phyloP scores from a whole-genome alignment of 2,797 vertebrate species.

The Neostethus bicornis region DNA sequence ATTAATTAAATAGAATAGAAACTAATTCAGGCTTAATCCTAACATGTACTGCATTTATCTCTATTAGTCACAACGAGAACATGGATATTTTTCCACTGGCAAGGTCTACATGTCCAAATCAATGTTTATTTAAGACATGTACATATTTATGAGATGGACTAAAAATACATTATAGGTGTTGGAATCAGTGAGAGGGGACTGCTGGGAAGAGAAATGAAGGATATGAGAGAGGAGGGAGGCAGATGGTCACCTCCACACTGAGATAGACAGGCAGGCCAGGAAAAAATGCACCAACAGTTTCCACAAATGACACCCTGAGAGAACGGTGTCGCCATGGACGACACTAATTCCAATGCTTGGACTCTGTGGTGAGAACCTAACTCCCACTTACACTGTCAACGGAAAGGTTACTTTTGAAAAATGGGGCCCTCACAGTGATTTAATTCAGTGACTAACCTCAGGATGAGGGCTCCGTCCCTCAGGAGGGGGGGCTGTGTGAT shows the following conservation, averaged over 20 bases:
- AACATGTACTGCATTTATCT: constrained; percentile 67
- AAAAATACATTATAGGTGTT: constrained; percentile 66
- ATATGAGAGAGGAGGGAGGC: constrained; percentile 57
- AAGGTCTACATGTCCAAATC: constrained; percentile 34
- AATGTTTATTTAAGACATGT: constrained; percentile 27
- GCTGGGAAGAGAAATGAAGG: constrained; percentile 60
- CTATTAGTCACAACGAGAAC: constrained; percentile 49
- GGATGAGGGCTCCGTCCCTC: constrained; percentile 60
- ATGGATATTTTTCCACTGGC: constrained; percentile 46
- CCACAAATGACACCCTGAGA: constrained; percentile 74
- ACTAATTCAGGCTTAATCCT: constrained; percentile 70
- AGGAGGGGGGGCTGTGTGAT: constrained; percentile 61
- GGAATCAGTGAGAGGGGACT: constrained; percentile 62
- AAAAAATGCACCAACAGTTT: constrained; percentile 60
- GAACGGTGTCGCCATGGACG: constrained; percentile 56
- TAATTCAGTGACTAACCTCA: constrained; percentile 78
- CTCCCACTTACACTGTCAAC: constrained; percentile 79
- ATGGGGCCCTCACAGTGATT: constrained; percentile 72
- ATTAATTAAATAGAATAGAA: constrained; percentile 72
- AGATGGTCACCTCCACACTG: constrained; percentile 70
- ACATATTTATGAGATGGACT: constrained; percentile 55
- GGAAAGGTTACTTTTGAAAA: constrained; percentile 80
- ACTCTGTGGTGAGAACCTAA: constrained; percentile 57
- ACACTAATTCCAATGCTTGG: constrained; percentile 68
- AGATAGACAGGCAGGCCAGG: constrained; percentile 58